Evolutionary conservation across 2,888 invertebrate species (phyloP).

Genomic region (Sinhomidia bicolor): DNA sequence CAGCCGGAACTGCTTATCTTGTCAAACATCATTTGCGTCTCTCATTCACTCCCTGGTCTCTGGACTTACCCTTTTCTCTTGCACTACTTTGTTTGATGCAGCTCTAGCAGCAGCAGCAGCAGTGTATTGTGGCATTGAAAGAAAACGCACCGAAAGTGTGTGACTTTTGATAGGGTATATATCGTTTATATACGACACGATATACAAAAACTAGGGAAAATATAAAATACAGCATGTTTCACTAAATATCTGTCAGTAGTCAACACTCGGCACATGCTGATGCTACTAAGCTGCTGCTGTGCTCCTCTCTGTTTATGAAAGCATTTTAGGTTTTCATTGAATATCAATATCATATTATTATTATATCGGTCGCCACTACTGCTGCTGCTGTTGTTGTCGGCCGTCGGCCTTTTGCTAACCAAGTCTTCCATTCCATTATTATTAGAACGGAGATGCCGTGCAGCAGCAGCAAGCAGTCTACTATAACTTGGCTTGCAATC

Average conservation of each 20-base stretch:
- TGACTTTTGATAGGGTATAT: not conserved
- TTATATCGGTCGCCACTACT: no score
- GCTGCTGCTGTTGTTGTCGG: no score
- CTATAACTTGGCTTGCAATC: slow-evolving; percentile 18
- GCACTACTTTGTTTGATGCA: not conserved
- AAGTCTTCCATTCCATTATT: no score
- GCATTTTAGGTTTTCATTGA: not conserved
- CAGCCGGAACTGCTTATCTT: slow-evolving; percentile 77
- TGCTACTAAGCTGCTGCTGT: not conserved
- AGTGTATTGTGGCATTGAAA: not conserved
- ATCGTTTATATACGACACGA: not conserved
- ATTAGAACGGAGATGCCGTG: no score
- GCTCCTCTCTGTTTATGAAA: not conserved
- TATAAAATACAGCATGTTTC: not conserved
- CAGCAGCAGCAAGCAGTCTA: no score
- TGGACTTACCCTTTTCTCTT: slow-evolving; percentile 18
- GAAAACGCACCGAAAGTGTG: not conserved
- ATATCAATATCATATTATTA: no score
- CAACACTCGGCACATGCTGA: not conserved
- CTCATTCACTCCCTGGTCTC: slow-evolving; percentile 36
- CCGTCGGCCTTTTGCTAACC: no score
- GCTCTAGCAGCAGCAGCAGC: not conserved
- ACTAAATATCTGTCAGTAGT: not conserved
- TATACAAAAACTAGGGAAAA: not conserved
- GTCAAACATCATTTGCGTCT: slow-evolving; percentile 68